phyloP scores from a whole-genome alignment of 2,888 invertebrate species.

The Actias luna region DNA sequence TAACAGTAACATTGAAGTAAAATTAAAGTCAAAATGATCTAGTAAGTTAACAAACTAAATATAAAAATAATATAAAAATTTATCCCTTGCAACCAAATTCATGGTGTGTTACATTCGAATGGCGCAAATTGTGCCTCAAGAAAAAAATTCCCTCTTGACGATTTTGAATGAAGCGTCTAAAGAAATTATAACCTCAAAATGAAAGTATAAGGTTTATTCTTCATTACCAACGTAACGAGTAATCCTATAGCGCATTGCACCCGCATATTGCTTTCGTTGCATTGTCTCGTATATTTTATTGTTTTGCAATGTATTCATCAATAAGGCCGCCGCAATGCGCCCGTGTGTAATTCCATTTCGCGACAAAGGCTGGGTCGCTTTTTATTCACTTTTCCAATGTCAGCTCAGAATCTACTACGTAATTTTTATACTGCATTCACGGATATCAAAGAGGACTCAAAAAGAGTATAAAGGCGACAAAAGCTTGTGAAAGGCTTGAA shows the following conservation, averaged over 20 bases:
- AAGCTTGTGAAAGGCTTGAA: background rate
- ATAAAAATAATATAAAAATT: too few relatives aligned
- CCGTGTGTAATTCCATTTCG: constrained; percentile 9
- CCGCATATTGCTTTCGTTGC: constrained; percentile 1
- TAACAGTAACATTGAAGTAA: too few relatives aligned
- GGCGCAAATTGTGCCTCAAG: too few relatives aligned
- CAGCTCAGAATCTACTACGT: background rate
- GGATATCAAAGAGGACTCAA: constrained; percentile 9
- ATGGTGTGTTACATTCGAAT: too few relatives aligned
- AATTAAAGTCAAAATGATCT: too few relatives aligned
- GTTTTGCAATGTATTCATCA: constrained; percentile 1
- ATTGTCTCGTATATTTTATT: constrained; percentile 4
- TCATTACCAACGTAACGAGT: background rate
- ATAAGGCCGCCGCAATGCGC: background rate
- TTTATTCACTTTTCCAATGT: constrained; percentile 9
- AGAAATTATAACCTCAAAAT: too few relatives aligned
- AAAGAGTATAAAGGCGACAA: background rate
- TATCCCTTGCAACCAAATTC: too few relatives aligned
- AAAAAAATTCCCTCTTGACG: too few relatives aligned
- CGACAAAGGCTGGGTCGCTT: constrained; percentile 3
- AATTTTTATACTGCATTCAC: background rate
- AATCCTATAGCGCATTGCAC: background rate
- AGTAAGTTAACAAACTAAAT: too few relatives aligned
- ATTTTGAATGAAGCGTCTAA: too few relatives aligned
- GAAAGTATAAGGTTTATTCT: background rate